Evolutionary conservation across 2,888 invertebrate species (phyloP), one percentile per base, ranked within the genome.

Genomic region (Xestoiulus laeticollis): DNA sequence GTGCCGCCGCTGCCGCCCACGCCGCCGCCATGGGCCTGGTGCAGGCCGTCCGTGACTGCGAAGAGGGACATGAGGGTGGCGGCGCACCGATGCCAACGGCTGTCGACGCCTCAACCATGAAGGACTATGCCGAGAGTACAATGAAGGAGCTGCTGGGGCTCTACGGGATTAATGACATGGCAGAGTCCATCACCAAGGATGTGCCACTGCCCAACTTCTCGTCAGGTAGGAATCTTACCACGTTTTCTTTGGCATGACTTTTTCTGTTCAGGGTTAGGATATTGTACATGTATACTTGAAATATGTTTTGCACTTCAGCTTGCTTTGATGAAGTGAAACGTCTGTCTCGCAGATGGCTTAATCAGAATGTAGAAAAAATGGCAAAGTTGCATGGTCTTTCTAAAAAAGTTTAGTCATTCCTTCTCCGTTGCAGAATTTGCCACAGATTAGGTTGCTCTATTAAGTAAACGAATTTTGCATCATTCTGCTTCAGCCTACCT

Each of bases 121-220:
- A 95, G 90, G 96, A 96, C 91, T 96, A 95, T 91, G 96, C 96
- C 4, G 95, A 96, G 93, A 95, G 94, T 90, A 96, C 96, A 14
- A 95, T 96, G 95, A 94, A 95, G 90, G 96, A 96, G 91, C 92
- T 96, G 86, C 92, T 96, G 88, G 95, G 95, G 43, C 95, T 96
- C 90, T 96, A 96, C 91, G 96, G 96, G 32, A 93, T 96, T 90
- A 95, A 95, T 87, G 96, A 95, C 91, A 94, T 95, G 87, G 94
- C 95, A 82, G 95, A 95, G 91, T 94, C 94, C 90, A 94, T 95
- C 89, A 94, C 94, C 88, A 94, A 95, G 88, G 90, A 90, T 68
- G 89, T 91, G 90, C 95, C 95, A 86, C 93, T 95, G 90, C 94
- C 95, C 91, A 95, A 95, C 89, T 94, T 95, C 91, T 94, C 94